Conservation (phyloP, 2,888 invertebrate genomes). For the Blera fallax region DNA sequence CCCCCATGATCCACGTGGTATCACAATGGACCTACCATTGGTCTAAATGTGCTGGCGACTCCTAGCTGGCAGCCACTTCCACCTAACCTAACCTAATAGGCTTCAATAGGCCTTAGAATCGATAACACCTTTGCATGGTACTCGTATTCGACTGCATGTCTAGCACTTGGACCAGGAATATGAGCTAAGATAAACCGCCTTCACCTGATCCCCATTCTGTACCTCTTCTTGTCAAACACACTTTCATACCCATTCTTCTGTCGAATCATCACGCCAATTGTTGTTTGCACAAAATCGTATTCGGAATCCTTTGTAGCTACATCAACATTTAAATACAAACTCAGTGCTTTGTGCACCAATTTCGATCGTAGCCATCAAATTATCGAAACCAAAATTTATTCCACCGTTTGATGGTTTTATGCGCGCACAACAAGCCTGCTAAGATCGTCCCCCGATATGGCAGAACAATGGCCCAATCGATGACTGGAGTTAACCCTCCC, state of each 20-base stretch:
- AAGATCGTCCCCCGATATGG: slow-evolving; percentile 39
- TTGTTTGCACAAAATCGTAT: not conserved
- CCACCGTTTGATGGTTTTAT: slow-evolving; percentile 36
- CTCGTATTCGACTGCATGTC: too few species aligned
- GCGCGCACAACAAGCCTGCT: slow-evolving; percentile 2
- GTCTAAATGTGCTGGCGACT: too few species aligned
- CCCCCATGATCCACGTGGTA: too few species aligned
- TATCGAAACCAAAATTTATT: slow-evolving; percentile 50
- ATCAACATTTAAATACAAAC: slow-evolving; percentile 1
- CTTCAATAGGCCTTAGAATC: too few species aligned
- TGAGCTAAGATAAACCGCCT: too few species aligned
- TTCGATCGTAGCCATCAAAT: slow-evolving; percentile 11
- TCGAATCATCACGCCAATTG: not conserved
- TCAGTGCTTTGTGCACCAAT: slow-evolving; percentile 18
- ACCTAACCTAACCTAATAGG: too few species aligned
- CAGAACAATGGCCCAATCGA: slow-evolving; percentile 47
- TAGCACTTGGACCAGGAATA: too few species aligned
- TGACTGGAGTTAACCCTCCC: not conserved
- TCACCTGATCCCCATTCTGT: too few species aligned
- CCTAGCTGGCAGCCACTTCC: too few species aligned
- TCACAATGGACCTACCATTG: too few species aligned
- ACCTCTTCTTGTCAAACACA: not conserved
- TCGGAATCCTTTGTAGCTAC: slow-evolving; percentile 30
- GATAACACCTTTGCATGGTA: too few species aligned
- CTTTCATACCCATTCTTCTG: not conserved